A percentile compares a stretch with the other conserved stretches of the same genome.
Evolutionary conservation across 1,140 invertebrate genomes (phyloP).

Genomic region (Procambarus clarkii): DNA sequence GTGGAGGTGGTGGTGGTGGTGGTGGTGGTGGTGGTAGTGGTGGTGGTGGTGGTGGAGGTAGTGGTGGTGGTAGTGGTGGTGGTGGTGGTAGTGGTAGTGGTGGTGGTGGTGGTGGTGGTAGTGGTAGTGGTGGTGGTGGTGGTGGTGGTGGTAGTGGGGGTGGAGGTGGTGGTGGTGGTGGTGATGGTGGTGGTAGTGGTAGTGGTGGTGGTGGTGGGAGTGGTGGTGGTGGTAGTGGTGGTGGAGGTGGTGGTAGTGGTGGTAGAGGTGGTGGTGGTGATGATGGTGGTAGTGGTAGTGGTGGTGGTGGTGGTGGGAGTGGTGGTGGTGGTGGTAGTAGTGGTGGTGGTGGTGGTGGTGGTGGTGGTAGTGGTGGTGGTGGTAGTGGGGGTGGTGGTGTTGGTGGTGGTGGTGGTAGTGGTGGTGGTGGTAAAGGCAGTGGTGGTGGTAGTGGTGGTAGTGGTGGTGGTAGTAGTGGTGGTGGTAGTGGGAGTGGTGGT

Average conservation of each 20-base stretch:
- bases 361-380: too few species aligned
- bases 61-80: background rate
- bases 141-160: background rate
- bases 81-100: background rate
- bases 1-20: background rate
- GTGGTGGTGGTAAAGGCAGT: too few species aligned
- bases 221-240: constrained; percentile 5
- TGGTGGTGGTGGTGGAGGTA: background rate
- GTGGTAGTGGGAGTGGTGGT: background rate
- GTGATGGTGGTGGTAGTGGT: background rate
- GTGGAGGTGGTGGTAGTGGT: background rate
- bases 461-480: background rate
- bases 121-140: background rate
- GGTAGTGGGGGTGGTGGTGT: too few species aligned
- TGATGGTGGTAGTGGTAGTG: too few species aligned
- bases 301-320: too few species aligned
- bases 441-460: background rate
- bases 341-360: too few species aligned
- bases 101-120: background rate
- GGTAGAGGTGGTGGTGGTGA: background rate
- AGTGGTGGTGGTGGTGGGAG: constrained; percentile 8
- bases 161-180: too few species aligned
- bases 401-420: too few species aligned
- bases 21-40: background rate
- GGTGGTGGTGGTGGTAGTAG: too few species aligned